Evolutionary conservation across 2,113 vertebrate species (phyloP).

Genomic region (Mus musculus): DNA sequence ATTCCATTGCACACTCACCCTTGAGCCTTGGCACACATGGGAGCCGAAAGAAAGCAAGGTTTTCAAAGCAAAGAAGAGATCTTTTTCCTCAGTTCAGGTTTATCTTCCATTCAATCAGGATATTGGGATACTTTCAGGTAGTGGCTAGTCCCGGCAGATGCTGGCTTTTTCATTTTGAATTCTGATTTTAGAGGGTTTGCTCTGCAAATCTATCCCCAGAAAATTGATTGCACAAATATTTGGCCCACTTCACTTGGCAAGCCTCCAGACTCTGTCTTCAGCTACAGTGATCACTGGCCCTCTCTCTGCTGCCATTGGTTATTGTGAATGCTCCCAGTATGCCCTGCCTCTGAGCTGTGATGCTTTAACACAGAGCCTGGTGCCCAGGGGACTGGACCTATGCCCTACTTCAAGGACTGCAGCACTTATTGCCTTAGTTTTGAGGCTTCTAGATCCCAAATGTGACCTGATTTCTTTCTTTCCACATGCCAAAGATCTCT

Average conservation of each 20-base stretch:
- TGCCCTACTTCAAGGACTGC: neutral
- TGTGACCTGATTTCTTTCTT: neutral
- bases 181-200: neutral
- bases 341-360: neutral
- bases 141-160: neutral
- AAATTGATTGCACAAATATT: neutral
- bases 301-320: neutral
- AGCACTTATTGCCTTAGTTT: neutral
- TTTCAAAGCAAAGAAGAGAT: neutral
- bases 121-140: neutral
- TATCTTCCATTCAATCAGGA: neutral
- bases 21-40: neutral
- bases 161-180: conserved; percentile 9
- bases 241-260: neutral
- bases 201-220: neutral
- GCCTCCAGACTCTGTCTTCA: conserved; percentile 25
- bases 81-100: neutral
- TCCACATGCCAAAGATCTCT: neutral
- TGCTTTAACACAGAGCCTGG: neutral
- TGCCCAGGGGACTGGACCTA: neutral
- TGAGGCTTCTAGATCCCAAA: neutral
- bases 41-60: neutral
- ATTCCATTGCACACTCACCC: neutral
- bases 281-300: neutral
- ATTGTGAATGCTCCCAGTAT: neutral